phyloP scores from a whole-genome alignment of 2,888 invertebrate genomes.

The Hemistola chrysoprasaria region DNA sequence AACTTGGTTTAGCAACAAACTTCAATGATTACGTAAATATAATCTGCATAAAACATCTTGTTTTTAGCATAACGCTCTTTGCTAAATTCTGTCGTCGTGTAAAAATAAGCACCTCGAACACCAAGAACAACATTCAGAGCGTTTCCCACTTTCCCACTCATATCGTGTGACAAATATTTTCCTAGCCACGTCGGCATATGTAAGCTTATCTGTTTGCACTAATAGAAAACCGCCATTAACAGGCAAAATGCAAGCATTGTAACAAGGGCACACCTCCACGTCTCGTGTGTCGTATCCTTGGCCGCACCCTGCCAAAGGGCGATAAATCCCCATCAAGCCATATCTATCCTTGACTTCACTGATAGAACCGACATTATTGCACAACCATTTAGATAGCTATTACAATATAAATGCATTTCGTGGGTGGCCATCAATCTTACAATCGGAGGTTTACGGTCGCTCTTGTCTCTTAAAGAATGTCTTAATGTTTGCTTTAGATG shows the following conservation, averaged over 20 bases:
- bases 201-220: conserved; percentile 39
- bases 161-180: not conserved
- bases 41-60: no score
- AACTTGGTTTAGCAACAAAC: conserved; percentile 8
- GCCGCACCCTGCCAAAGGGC: conserved; percentile 56
- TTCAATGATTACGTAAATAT: not conserved
- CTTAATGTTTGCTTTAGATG: conserved; percentile 40
- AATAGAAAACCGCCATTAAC: conserved; percentile 65
- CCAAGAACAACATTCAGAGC: no score
- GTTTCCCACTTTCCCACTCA: not conserved
- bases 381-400: conserved; percentile 71
- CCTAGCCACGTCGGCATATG: not conserved
- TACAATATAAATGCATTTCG: conserved; percentile 73
- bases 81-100: no score
- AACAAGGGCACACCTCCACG: conserved; percentile 63
- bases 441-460: conserved; percentile 40
- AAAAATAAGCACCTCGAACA: no score
- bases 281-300: conserved; percentile 65
- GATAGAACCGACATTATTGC: conserved; percentile 60
- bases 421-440: conserved; percentile 61
- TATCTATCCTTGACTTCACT: conserved; percentile 71
- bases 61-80: no score
- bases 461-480: conserved; percentile 40
- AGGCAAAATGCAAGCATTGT: conserved; percentile 57
- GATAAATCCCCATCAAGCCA: conserved; percentile 71